Evolutionary conservation across 2,113 vertebrate species (phyloP), one percentile per base, ranked within the genome.

Genomic region (Pteropus alecto): DNA sequence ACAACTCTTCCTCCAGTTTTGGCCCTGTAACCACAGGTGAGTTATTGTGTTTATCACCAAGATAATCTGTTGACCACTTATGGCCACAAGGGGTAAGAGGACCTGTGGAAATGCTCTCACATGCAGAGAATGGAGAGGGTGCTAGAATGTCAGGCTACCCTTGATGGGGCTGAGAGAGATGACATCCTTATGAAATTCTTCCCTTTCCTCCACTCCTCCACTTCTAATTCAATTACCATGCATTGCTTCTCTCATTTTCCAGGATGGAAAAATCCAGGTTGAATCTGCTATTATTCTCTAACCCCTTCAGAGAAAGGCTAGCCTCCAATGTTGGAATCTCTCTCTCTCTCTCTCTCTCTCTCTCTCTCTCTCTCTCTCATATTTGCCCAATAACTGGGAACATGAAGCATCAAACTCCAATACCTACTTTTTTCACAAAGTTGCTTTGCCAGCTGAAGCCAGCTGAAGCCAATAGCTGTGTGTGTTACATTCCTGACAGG

Each of bases 171-270:
- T 77, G 14, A 13, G 26, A 68, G 22, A 67, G 54, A 70, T 33
- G 54, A 43, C 33, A 58, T 74, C 67, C 61, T 60, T 65, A 18
- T 58, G 87, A 92, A 96, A 95, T 58, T 67, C 77, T 71, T 76
- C 65, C 70, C 61, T 70, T 65, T 24, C 35, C 13, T 71, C 73
- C 12, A 6, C 46, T 24, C 35, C 13, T 71, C 73, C 12, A 7
- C 46, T 87, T 68, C 88, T 78, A 82, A 94, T 78, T 87, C 46
- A 78, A 15, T 93, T 83, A 46, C 38, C 43, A 41, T 5, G 21
- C 67, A 87, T 81, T 65, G 93, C 19, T 51, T 79, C 67, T 91
- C n/a, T 96, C n/a, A 22, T 48, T 87, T 87, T 81, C 90, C 94
- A 93, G 15, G 6, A 79, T 67, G 87, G 77, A 89, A 82, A 93